phyloP scores from a whole-genome alignment of 1,140 invertebrate genomes.

The Reticulitermes speratus region DNA sequence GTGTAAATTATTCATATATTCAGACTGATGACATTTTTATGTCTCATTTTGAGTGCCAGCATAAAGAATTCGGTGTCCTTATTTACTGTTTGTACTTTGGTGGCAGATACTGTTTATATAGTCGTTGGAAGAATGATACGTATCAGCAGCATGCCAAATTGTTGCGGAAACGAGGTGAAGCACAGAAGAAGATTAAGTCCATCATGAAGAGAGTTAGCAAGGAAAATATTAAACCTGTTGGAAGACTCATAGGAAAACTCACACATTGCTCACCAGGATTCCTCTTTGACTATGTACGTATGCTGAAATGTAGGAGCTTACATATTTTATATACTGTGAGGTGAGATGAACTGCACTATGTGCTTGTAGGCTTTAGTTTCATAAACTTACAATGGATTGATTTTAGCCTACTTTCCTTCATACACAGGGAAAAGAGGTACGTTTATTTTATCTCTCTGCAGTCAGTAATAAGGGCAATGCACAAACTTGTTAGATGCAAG shows the following conservation, averaged over 20 bases:
- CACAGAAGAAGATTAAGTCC: slow-evolving; percentile 89
- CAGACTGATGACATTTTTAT: too few species aligned
- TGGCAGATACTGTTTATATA: slow-evolving; percentile 82
- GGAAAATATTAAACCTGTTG: slow-evolving; percentile 97
- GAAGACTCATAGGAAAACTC: slow-evolving; percentile 92
- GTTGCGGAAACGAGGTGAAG: slow-evolving; percentile 77
- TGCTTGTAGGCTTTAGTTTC: too few species aligned
- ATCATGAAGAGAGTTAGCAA: slow-evolving; percentile 98
- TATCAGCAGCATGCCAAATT: slow-evolving; percentile 79
- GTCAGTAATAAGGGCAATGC: too few species aligned
- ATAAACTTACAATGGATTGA: too few species aligned
- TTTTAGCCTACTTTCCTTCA: too few species aligned
- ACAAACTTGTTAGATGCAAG: too few species aligned
- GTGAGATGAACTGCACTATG: too few species aligned
- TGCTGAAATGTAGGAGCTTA: neutral
- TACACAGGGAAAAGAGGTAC: too few species aligned
- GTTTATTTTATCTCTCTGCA: too few species aligned
- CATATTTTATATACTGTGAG: neutral
- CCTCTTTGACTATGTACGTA: slow-evolving; percentile 94
- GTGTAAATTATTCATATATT: too few species aligned
- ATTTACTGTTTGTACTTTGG: slow-evolving; percentile 34
- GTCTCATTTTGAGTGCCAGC: too few species aligned
- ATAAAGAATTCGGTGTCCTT: neutral
- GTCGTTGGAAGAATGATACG: slow-evolving; percentile 91
- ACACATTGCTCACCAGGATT: slow-evolving; percentile 94